These are phyloP conservation scores for Mythimna loreyi DNA, from an alignment of 2,888 invertebrate genomes.

Conservation along the genomic window DNA sequence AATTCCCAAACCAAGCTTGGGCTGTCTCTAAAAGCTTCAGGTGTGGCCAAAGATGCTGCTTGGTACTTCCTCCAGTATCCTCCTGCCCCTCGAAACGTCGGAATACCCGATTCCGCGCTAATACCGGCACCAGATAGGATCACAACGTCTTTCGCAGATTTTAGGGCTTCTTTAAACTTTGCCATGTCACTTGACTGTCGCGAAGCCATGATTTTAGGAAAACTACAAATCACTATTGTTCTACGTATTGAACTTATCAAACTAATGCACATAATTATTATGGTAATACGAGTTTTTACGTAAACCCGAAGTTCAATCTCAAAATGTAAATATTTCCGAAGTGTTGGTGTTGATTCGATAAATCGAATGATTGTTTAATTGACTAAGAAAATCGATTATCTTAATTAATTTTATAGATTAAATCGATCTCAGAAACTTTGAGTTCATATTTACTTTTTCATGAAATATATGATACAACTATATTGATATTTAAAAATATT, in stretches of 20 bases:
- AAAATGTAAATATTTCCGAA: constrained; percentile 29
- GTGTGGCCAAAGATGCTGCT: constrained; percentile 90
- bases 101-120: constrained; percentile 95
- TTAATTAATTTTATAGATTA: no score
- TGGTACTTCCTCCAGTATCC: constrained; percentile 89
- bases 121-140: constrained; percentile 92
- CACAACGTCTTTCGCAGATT: constrained; percentile 90
- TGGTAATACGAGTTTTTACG: not conserved
- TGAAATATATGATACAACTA: no score
- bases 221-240: constrained; percentile 39
- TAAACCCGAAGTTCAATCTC: constrained; percentile 25
- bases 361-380: no score
- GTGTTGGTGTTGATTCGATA: no score
- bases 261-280: constrained; percentile 60
- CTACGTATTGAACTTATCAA: constrained; percentile 53
- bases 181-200: constrained; percentile 72
- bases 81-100: constrained; percentile 95
- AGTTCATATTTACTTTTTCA: no score
- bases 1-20: constrained; percentile 96
- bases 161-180: constrained; percentile 88
- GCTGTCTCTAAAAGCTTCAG: constrained; percentile 92
- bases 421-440: no score
- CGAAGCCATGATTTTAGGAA: constrained; percentile 61
- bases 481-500: no score
- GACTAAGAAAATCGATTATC: no score